Evolutionary conservation across 2,113 vertebrate species (phyloP).

Genomic region (Nyctereutes procyonoides): DNA sequence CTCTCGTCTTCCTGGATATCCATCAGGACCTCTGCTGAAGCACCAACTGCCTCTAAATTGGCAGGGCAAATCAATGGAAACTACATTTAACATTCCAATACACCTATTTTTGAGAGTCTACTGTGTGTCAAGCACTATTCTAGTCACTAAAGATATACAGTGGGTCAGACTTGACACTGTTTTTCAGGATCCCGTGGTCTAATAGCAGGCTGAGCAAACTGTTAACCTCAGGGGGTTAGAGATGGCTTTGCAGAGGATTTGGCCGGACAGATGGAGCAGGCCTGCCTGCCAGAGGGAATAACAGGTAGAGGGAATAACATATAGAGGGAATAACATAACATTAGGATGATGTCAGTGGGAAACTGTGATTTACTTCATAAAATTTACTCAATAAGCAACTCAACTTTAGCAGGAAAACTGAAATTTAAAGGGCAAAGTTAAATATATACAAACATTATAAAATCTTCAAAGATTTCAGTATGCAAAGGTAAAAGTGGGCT

Average conservation of each 20-base stretch:
- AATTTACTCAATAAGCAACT: neutral
- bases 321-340: neutral
- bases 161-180: neutral
- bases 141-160: neutral
- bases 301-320: neutral
- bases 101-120: neutral
- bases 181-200: neutral
- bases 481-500: neutral
- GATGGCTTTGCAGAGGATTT: neutral
- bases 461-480: neutral
- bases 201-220: neutral
- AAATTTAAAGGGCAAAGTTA: neutral
- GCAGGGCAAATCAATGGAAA: neutral
- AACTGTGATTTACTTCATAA: neutral
- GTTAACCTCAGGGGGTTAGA: neutral
- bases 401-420: neutral
- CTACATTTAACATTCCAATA: neutral
- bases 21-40: neutral
- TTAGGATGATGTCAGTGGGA: neutral
- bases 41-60: neutral
- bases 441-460: neutral
- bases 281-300: neutral
- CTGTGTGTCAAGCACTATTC: neutral
- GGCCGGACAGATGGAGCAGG: neutral
- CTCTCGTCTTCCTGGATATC: neutral